These are phyloP conservation scores for Drosophila sproati DNA, from an alignment of 1,140 invertebrate genomes.

Conservation along the genomic window DNA sequence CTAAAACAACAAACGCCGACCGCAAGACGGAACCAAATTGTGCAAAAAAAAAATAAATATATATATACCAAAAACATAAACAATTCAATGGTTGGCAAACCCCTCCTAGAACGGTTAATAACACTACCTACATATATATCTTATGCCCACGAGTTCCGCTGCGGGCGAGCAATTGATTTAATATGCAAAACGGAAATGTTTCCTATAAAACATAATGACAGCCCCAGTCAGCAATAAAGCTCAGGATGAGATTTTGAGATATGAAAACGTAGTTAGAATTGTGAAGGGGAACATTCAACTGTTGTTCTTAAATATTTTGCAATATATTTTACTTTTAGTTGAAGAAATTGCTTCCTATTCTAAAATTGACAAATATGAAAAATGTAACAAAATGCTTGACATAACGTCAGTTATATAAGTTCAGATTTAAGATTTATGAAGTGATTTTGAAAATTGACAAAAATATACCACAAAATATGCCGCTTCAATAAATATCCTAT, in stretches of 20 bases:
- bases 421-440: too few species aligned
- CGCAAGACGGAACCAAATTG: conserved; percentile 54
- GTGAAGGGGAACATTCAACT: background rate
- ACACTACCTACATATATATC: background rate
- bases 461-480: background rate
- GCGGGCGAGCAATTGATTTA: conserved; percentile 30
- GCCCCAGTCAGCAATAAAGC: background rate
- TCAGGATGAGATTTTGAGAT: background rate
- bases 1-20: conserved; percentile 12
- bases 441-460: background rate
- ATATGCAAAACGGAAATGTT: conserved; percentile 68
- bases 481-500: background rate
- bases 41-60: conserved; percentile 22
- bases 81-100: conserved; percentile 31
- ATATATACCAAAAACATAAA: background rate
- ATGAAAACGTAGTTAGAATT: background rate
- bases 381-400: too few species aligned
- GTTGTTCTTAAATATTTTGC: too few species aligned
- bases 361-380: too few species aligned
- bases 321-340: too few species aligned
- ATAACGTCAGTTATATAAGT: too few species aligned
- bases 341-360: too few species aligned
- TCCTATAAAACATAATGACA: conserved; percentile 38
- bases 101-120: conserved; percentile 35
- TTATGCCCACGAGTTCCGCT: conserved; percentile 7